Percentiles rank a stretch among this genome's conserved stretches.
Conservation (phyloP, 2,113 vertebrate genomes). For the Cyprinus carpio region DNA sequence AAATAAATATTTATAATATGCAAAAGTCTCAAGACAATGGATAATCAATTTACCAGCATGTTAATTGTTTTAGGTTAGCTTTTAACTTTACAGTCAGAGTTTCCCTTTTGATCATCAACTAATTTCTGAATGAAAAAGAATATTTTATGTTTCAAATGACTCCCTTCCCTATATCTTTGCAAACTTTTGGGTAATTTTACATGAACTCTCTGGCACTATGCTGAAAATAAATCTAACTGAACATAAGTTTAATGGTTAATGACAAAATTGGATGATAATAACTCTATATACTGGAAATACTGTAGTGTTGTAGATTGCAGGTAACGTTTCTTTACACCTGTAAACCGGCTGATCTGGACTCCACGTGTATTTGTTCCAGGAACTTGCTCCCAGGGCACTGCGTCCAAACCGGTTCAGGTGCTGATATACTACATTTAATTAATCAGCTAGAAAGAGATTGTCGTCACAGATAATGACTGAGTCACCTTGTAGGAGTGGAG, state of each 20-base stretch:
- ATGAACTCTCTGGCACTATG: background rate
- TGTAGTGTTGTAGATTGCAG: background rate
- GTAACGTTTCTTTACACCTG: background rate
- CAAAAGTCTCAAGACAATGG: background rate
- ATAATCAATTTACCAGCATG: background rate
- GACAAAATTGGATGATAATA: background rate
- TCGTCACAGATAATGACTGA: background rate
- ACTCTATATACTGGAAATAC: no score
- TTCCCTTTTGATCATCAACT: background rate
- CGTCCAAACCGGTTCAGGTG: constrained; percentile 47
- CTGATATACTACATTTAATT: background rate
- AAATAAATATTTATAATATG: background rate
- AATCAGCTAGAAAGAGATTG: background rate
- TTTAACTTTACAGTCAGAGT: background rate
- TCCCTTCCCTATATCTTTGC: background rate
- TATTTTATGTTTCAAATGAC: background rate
- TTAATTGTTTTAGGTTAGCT: background rate
- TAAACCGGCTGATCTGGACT: constrained; percentile 25
- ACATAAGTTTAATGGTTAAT: background rate
- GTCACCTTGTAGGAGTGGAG: background rate
- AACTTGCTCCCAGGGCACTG: constrained; percentile 12
- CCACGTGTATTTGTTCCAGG: constrained; percentile 10
- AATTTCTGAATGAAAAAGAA: no score
- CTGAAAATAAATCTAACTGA: background rate
- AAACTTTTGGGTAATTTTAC: background rate